Percentiles rank a stretch among this genome's conserved stretches.
These are phyloP conservation scores for Toxostoma redivivum DNA, from an alignment of 2,113 vertebrate genomes.

Conservation along the genomic window DNA sequence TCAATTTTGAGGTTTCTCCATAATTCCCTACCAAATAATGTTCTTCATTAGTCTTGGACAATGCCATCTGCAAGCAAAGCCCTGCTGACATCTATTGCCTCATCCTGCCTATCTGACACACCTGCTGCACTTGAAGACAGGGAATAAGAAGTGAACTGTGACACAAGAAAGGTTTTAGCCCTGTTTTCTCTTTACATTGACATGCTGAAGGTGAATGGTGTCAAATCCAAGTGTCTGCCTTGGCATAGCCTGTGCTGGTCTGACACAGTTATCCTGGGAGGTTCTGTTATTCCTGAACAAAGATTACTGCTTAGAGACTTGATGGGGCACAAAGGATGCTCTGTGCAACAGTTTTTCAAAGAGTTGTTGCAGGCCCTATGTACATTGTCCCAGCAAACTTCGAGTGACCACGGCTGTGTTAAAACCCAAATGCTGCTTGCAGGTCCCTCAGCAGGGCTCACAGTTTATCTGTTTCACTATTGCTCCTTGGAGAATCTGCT, in stretches of 20 bases:
- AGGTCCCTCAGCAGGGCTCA: background rate
- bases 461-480: background rate
- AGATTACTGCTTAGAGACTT: background rate
- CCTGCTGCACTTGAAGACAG: background rate
- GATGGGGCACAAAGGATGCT: background rate
- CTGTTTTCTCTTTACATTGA: background rate
- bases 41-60: background rate
- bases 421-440: background rate
- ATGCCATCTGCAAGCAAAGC: background rate
- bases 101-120: background rate
- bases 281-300: rapidly evolving
- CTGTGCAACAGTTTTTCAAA: background rate
- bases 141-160: background rate
- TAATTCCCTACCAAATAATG: background rate
- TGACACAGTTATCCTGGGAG: background rate
- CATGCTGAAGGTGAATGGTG: background rate
- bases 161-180: background rate
- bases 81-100: background rate
- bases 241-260: too few relatives aligned
- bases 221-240: background rate
- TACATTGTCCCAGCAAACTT: background rate
- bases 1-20: background rate
- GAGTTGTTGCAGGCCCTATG: background rate
- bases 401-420: background rate
- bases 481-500: background rate